Percentiles rank a stretch among this genome's conserved stretches.
Conservation (phyloP, 1,140 invertebrate species). For the Ceratosolen fusciceps region DNA sequence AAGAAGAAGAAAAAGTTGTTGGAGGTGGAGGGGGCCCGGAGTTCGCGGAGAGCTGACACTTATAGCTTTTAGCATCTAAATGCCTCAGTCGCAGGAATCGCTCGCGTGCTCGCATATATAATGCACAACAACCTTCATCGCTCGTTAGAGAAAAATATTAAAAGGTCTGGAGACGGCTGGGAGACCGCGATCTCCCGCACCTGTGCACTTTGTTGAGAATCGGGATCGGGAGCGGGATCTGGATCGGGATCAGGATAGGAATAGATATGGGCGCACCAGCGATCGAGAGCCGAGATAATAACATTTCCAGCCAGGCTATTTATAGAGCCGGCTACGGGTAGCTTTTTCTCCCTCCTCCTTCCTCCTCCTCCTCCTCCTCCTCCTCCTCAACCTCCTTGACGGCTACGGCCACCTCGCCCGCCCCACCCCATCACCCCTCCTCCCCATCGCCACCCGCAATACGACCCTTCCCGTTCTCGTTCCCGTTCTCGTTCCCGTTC, state of each 20-base stretch:
- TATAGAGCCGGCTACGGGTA: constrained; percentile 6
- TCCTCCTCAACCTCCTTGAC: background rate
- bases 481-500: too few species aligned
- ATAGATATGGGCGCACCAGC: constrained; percentile 45
- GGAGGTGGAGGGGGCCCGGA: too few species aligned
- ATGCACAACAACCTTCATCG: background rate
- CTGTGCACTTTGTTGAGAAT: constrained; percentile 12
- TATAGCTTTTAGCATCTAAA: background rate
- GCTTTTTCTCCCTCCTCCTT: background rate
- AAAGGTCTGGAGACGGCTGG: background rate
- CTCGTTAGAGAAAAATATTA: background rate
- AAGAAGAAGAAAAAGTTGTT: background rate
- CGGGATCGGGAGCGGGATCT: constrained; percentile 30
- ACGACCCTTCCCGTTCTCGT: background rate
- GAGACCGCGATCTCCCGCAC: background rate
- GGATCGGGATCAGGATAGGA: constrained; percentile 46
- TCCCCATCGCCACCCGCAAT: background rate
- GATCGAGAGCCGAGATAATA: constrained; percentile 27
- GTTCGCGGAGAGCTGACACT: background rate
- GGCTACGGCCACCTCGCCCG: background rate
- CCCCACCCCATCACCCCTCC: background rate
- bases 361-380: background rate
- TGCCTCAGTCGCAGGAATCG: background rate
- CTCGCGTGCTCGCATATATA: background rate
- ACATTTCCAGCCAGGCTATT: constrained; percentile 23